Evolutionary conservation across 1,140 invertebrate genomes (phyloP).

Genomic region (Euglossa dilemma): DNA sequence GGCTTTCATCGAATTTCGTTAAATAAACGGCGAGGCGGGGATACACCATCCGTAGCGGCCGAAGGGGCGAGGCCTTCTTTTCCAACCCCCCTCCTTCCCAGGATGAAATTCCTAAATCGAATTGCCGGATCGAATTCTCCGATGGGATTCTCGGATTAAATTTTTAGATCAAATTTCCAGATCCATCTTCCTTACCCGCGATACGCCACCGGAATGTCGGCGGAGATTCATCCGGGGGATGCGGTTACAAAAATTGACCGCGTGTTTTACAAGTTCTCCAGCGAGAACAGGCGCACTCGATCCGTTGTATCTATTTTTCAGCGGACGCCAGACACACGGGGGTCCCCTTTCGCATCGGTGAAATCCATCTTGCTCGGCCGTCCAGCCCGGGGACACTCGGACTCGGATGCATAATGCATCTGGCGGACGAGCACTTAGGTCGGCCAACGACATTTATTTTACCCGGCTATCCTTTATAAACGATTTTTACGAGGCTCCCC

Average conservation of each 20-base stretch:
- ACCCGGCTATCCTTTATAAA: slow-evolving; percentile 15
- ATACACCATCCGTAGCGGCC: too few relatives aligned
- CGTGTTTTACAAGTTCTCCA: neutral
- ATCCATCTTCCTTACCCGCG: slow-evolving; percentile 4
- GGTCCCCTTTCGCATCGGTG: neutral
- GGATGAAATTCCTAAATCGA: too few relatives aligned
- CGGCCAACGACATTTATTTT: slow-evolving; percentile 30
- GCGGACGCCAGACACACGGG: too few relatives aligned
- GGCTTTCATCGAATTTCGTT: neutral
- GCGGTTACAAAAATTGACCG: neutral
- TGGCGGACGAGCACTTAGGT: slow-evolving; percentile 8
- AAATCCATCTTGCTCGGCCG: slow-evolving; percentile 24
- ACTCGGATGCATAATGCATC: slow-evolving; percentile 34
- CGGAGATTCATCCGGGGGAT: too few relatives aligned
- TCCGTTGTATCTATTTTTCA: slow-evolving; percentile 19
- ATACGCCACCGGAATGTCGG: neutral
- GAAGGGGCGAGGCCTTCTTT: too few relatives aligned
- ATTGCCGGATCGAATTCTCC: too few relatives aligned
- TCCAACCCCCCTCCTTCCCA: too few relatives aligned
- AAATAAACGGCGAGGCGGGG: neutral
- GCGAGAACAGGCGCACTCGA: neutral
- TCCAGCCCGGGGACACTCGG: neutral
- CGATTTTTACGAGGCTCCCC: slow-evolving; percentile 22
- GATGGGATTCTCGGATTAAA: neutral
- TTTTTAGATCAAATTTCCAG: neutral